These are phyloP conservation scores for Esox niger DNA, from an alignment of 2,113 vertebrate genomes.

Conservation along the genomic window DNA sequence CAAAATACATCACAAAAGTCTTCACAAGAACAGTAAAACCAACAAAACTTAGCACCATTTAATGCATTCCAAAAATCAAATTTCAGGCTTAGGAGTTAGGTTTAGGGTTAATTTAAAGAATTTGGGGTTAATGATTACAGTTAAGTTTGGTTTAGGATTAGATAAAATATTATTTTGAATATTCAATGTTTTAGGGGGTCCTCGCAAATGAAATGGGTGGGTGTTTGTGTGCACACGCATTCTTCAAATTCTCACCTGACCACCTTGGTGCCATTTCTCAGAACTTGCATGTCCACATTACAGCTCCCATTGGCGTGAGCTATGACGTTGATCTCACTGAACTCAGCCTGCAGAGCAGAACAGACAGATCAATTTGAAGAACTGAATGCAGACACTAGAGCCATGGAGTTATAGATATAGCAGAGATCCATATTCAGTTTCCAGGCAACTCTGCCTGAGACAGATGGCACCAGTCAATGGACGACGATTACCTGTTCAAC, in stretches of 20 bases:
- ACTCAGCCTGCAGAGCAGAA: constrained; percentile 81
- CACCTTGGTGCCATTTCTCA: constrained; percentile 87
- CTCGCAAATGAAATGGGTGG: not conserved
- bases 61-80: too few relatives aligned
- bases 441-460: not conserved
- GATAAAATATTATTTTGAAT: too few relatives aligned
- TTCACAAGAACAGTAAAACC: too few relatives aligned
- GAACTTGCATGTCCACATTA: constrained; percentile 88
- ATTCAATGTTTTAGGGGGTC: too few relatives aligned
- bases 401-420: constrained; percentile 66
- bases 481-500: constrained; percentile 86
- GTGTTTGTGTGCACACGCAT: not conserved
- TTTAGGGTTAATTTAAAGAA: too few relatives aligned
- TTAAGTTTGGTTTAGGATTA: too few relatives aligned
- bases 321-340: constrained; percentile 93
- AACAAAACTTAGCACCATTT: too few relatives aligned
- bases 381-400: constrained; percentile 80
- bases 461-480: not conserved
- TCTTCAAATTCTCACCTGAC: constrained; percentile 78
- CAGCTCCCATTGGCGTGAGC: constrained; percentile 90
- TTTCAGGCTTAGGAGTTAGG: too few relatives aligned
- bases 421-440: constrained; percentile 65
- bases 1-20: too few relatives aligned
- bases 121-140: too few relatives aligned
- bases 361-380: constrained; percentile 33